Evolutionary conservation across 2,797 vertebrate genomes (phyloP), one percentile per base, ranked within the genome.

Genomic region (Bufotes viridis): DNA sequence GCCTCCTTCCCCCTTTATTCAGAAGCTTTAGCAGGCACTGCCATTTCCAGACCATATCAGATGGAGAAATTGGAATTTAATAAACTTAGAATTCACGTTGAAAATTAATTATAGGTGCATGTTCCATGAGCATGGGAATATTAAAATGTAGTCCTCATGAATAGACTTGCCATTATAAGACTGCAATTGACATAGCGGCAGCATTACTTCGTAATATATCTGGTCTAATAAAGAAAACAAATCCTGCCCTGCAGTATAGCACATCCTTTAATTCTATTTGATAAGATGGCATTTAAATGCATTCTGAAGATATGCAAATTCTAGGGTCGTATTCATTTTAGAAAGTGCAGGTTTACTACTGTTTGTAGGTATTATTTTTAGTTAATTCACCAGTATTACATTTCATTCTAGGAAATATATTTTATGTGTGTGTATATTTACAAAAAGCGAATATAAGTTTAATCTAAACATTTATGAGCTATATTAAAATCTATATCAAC

Each of bases 11-110:
- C 70, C 74, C n/a, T 79, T 72, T 88, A 80, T 80, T 84, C 34
- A 84, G 84, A 58, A 74, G 61, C n/a, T 61, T 22, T 57, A 74
- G 60, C 22, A 17, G 24, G 22, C 87, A 49, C 34, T 61, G 29
- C 74, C 51, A 57, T 58, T 26, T 17, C 53, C 61, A 70, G 67
- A 78, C 22, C 82, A 65, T 70, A 51, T 84, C 34, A 79, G 42
- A 67, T 24, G 7, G n/a, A 60, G 60, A 72, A 70, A 79, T 79
- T 84, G 57, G 76, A 88, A 84, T 79, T 61, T 60, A 88, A 74
- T 88, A 69, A 83, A 83, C 78, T 51, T 72, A 53, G 34, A 80
- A 79, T 84, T 72, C 24, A 80, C 81, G 84, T 88, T 51, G 78
- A 49, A 80, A 63, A 82, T 29, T 84, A 72, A 84, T 84, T 79